Evolutionary conservation across 1,140 invertebrate genomes (phyloP), one percentile per base, ranked within the genome.

Genomic region (Latrodectus geometricus): DNA sequence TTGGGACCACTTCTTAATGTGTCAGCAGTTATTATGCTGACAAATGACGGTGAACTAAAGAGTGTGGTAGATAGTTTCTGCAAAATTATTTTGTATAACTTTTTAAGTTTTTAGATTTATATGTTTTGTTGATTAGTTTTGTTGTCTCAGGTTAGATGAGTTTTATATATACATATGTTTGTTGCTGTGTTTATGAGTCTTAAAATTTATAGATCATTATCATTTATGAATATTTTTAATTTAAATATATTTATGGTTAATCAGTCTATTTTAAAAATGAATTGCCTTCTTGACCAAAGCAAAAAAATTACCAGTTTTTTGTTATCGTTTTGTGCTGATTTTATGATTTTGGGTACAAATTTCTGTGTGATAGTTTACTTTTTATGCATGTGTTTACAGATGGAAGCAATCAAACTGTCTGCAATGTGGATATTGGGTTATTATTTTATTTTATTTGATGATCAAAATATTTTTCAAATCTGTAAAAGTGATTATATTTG

Each of bases 61-160:
- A 85, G 83, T 85, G 83, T 85, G 83, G 83, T 85, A 85, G 83
- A 85, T 21, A 21, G n/a, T 49, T 73, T 50, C n/a, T 48, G 48
- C 8, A 73, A 52, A 80, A 70, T 12, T 70, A 7, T 75, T 84
- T 70, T 80, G 54, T 78, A 50, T 21, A 49, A 20, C 9, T 35
- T 80, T 85, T 85, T 85, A 85, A 85, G 83, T 85, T 85, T 85
- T 77, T 85, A 75, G 69, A 77, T 48, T 77, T 85, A 85, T 85
- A 85, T 85, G 66, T 85, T 85, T 85, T 85, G 83, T 85, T 85
- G 52, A 69, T 49, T 76, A 54, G 73, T 84, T 84, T 52, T 83
- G 12, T 81, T 56, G 20, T 70, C 76, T 78, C 54, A 66, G 61
- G 76, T 54, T 75, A 3, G 20, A 9, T 23, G 48, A 14, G 15